phyloP scores from a whole-genome alignment of 2,888 invertebrate genomes.

The Erpobdella octoculata region DNA sequence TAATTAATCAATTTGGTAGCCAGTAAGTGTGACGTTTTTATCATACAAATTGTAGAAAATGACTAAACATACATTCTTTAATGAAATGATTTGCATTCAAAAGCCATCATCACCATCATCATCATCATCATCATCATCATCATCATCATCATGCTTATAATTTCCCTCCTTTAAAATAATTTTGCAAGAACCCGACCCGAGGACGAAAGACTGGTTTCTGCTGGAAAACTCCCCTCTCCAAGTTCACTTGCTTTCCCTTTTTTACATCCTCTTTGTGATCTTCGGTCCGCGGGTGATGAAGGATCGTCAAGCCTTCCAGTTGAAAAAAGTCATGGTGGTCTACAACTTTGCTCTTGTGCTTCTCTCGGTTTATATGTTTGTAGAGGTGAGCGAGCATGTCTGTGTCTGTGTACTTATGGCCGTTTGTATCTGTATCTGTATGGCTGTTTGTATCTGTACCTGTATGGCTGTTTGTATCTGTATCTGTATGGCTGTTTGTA shows the following conservation, averaged over 20 bases:
- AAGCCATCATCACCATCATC: background rate
- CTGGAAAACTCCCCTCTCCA: slow-evolving; percentile 45
- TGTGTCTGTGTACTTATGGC: background rate
- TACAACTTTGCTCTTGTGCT: slow-evolving; percentile 77
- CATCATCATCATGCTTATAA: background rate
- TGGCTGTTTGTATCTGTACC: background rate
- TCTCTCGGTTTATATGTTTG: slow-evolving; percentile 74
- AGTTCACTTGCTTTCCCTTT: slow-evolving; percentile 44
- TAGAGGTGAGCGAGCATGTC: slow-evolving; percentile 65
- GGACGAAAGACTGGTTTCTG: slow-evolving; percentile 47
- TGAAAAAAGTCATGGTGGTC: slow-evolving; percentile 69
- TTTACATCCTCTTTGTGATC: slow-evolving; percentile 58
- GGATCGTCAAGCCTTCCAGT: slow-evolving; percentile 65
- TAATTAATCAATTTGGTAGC: too few species aligned
- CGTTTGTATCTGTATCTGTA: background rate
- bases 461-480: background rate
- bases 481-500: too few species aligned
- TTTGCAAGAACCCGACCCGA: slow-evolving; percentile 42
- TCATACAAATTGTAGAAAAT: too few species aligned
- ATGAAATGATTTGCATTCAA: background rate
- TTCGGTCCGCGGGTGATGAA: slow-evolving; percentile 74
- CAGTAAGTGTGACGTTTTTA: too few species aligned
- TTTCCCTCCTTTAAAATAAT: background rate
- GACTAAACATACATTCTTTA: background rate
- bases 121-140: background rate